Percentiles rank a stretch among this genome's conserved stretches.
Evolutionary conservation across 1,140 invertebrate species (phyloP).

Genomic region (Leptopilina boulardi): DNA sequence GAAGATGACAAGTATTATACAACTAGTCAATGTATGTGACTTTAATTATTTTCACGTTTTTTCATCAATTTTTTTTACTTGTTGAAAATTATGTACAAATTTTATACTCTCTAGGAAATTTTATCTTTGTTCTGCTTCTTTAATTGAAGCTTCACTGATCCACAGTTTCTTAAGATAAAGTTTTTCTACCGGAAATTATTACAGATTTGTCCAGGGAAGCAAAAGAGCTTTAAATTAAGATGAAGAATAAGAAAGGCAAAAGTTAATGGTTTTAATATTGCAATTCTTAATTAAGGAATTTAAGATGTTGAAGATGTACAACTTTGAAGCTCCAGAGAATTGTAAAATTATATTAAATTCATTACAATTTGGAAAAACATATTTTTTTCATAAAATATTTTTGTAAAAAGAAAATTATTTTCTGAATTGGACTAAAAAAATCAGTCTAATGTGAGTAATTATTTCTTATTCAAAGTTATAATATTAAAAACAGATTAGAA

Average conservation of each 20-base stretch:
- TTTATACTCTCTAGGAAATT: not conserved
- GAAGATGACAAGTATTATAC: too few species aligned
- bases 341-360: too few species aligned
- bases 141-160: not conserved
- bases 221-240: not conserved
- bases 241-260: not conserved
- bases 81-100: not conserved
- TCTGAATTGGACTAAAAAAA: too few species aligned
- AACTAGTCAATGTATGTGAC: slow-evolving; percentile 3
- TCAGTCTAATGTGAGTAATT: too few species aligned
- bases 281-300: not conserved
- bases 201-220: not conserved
- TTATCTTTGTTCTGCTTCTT: not conserved
- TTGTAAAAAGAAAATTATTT: too few species aligned
- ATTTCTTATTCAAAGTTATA: too few species aligned
- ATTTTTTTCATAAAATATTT: too few species aligned
- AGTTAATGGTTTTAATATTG: not conserved
- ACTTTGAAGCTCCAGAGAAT: not conserved
- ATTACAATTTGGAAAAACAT: too few species aligned
- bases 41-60: not conserved
- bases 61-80: not conserved
- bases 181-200: not conserved
- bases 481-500: too few species aligned
- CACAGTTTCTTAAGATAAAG: not conserved
- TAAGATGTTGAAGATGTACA: not conserved